Evolutionary conservation across 2,113 vertebrate genomes (phyloP).

Genomic region (Lophochroa leadbeateri): DNA sequence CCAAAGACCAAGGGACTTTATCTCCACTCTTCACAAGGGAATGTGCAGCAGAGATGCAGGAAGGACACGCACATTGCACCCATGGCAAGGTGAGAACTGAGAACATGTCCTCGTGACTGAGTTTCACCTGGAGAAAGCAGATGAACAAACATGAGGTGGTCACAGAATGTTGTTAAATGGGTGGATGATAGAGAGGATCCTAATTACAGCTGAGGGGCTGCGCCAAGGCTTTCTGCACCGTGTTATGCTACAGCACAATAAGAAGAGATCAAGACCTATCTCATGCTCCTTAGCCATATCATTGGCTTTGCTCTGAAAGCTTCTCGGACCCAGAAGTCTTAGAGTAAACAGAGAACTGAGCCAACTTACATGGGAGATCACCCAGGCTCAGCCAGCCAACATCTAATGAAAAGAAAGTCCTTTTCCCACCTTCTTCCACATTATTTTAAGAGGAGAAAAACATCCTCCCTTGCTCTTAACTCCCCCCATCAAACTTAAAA

Average conservation of each 20-base stretch:
- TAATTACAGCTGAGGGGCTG: accelerated
- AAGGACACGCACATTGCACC: accelerated
- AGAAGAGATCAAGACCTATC: not conserved
- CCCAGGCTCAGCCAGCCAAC: not conserved
- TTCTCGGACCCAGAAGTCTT: not conserved
- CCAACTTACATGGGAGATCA: not conserved
- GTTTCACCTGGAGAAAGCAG: not conserved
- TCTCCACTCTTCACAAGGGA: not conserved
- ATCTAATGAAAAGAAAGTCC: not conserved
- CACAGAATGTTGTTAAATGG: accelerated
- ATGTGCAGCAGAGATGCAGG: not conserved
- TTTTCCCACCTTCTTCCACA: not conserved
- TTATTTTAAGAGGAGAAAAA: not conserved
- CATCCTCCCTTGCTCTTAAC: not conserved
- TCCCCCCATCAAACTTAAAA: not conserved
- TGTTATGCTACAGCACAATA: not conserved
- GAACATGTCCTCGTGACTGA: accelerated
- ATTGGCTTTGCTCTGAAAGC: not conserved
- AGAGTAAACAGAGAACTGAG: not conserved
- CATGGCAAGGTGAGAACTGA: not conserved
- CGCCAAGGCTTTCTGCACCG: not conserved
- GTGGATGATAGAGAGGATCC: not conserved
- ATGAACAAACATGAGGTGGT: accelerated
- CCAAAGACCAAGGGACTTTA: not conserved
- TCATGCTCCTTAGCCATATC: not conserved